Evolutionary conservation across 1,140 invertebrate species (phyloP).

Genomic region (Tenebrio molitor): DNA sequence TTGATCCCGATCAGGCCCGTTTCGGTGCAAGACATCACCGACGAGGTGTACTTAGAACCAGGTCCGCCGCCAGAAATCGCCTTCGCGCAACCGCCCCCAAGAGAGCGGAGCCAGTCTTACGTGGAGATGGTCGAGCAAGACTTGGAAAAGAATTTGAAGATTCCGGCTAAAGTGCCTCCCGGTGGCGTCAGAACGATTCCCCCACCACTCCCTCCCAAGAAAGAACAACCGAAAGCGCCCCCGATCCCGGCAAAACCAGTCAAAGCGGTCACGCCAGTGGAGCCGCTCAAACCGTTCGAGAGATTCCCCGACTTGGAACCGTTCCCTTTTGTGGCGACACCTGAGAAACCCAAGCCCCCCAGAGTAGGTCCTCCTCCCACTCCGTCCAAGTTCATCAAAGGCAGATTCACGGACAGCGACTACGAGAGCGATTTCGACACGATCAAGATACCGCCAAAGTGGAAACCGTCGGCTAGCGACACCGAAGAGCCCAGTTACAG

Average conservation of each 20-base stretch:
- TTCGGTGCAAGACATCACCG: constrained; percentile 65
- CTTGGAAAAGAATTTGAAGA: constrained; percentile 70
- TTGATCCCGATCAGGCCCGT: constrained; percentile 60
- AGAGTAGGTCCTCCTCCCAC: constrained; percentile 69
- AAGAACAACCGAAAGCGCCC: constrained; percentile 66
- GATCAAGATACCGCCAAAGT: constrained; percentile 70
- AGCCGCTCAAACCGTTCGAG: constrained; percentile 63
- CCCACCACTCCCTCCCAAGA: constrained; percentile 68
- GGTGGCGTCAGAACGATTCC: constrained; percentile 70
- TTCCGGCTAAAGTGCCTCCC: constrained; percentile 69
- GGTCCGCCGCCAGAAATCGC: constrained; percentile 77
- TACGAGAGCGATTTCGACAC: constrained; percentile 80
- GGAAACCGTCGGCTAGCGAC: constrained; percentile 77
- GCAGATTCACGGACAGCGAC: constrained; percentile 75
- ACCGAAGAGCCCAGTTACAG: constrained; percentile 74
- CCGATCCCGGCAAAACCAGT: constrained; percentile 65
- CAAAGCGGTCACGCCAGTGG: constrained; percentile 56
- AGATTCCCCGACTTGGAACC: constrained; percentile 69
- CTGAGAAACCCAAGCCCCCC: constrained; percentile 62
- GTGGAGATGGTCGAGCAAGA: constrained; percentile 73
- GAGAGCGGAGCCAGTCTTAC: constrained; percentile 69
- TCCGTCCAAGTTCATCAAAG: constrained; percentile 75
- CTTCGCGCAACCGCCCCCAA: constrained; percentile 68
- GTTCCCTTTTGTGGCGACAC: constrained; percentile 69
- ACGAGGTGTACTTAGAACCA: constrained; percentile 71